Base-by-base conservation (phyloP, 2,888 invertebrate genomes). In the Andrena praecox region DNA sequence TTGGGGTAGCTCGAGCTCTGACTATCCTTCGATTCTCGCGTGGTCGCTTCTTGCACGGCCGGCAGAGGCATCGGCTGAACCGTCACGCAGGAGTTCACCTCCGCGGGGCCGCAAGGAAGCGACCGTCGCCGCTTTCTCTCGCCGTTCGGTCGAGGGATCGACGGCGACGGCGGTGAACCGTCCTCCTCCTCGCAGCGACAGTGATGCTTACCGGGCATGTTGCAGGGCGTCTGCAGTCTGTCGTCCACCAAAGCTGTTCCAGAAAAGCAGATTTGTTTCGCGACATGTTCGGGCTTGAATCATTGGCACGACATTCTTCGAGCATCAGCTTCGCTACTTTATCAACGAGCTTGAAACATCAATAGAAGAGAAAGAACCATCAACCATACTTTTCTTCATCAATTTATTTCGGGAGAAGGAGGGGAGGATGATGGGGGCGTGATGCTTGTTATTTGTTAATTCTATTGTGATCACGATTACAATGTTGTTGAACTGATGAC, bases 181-280 rank as follows among this genome's bases (percentile, higher is more conserved):
- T 96, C 96, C 88, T 97, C 97, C 50, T 96, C 96, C 88, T 96
- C 96, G 90, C 97, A 97, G 74, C 95, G 96, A 93, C 97, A 97
- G 85, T 96, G 96, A 92, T 97, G 97, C 92, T 97, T 97, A 0
- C 97, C 97, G 78, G 95, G 97, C 87, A 96, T 95, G 87, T 96
- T 96, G 93, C 97, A 97, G 0, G 95, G 95, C 0, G 96, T 96
- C 87, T 96, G 95, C 95, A 97, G 96, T 85, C 97, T 94, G 89
- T 97, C 97, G 90, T 97, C 97, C 16, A 97, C 94, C 60, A 96
- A 84, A 72, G 91, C 91, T 91, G 81, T 68, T 76, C 24, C 67
- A 62, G 62, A 77, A 50, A 60, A 68, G 1, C 42, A 59, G 3
- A 33, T 12, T 31, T 7, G 27, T 68, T 48, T 76, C 48, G 54